Conservation (phyloP, 2,113 vertebrate genomes). For the Ascaphus truei region DNA sequence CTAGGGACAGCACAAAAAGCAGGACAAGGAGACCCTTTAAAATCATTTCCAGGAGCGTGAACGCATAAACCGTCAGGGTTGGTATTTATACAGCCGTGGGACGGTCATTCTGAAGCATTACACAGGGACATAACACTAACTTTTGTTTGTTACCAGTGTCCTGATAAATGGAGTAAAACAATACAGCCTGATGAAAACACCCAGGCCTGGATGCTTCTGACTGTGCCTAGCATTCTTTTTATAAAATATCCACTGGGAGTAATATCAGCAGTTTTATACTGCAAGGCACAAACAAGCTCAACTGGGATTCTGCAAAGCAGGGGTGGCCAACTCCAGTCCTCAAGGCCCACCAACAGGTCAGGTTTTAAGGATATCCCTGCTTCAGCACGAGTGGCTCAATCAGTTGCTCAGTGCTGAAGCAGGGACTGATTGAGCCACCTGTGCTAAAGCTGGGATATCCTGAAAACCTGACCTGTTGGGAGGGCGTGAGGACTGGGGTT, state of each 20-base stretch:
- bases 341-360: no score
- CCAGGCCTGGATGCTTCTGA: slow-evolving; percentile 57
- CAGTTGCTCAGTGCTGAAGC: no score
- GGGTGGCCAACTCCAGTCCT: no score
- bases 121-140: not conserved
- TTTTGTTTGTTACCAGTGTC: slow-evolving; percentile 15
- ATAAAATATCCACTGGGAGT: slow-evolving; percentile 22
- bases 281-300: slow-evolving; percentile 28
- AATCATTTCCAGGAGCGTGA: slow-evolving; percentile 48
- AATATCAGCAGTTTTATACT: slow-evolving; percentile 54
- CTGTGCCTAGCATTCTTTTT: slow-evolving; percentile 34
- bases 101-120: not conserved
- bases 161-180: slow-evolving; percentile 45
- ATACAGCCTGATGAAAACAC: slow-evolving; percentile 45
- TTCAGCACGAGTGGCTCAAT: no score
- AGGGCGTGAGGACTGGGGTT: no score
- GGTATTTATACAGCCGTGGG: not conserved
- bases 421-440: no score
- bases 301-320: no score
- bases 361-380: no score
- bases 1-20: slow-evolving; percentile 45
- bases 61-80: not conserved
- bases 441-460: no score
- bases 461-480: no score
- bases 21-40: slow-evolving; percentile 47